Evolutionary conservation across 2,797 vertebrate species (phyloP), one percentile per base, ranked within the genome.

Genomic region (Sphenodon punctatus): DNA sequence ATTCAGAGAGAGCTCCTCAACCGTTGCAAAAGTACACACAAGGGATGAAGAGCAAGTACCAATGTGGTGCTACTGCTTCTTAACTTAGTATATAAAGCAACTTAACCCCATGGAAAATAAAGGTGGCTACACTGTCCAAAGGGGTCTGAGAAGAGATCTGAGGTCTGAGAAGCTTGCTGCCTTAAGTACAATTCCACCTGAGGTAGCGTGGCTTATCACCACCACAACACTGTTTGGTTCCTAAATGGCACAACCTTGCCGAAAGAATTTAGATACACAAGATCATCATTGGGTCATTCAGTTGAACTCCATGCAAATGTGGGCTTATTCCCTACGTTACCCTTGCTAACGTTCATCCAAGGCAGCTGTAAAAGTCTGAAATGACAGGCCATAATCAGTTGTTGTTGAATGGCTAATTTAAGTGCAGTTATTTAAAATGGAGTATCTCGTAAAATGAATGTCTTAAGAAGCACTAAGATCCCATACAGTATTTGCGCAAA

Each of bases 351-450:
- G 10, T 75, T 74, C 81, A 67, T 80, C 66, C 46, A 82, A 46
- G 41, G 39, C n/a, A 38, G 25, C 20, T 85, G 78, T 87, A 66
- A 87, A 86, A 78, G 68, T 22, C 36, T 73, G 7, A 73, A 80
- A n/a, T 64, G 32, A 67, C 6, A 71, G 8, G 41, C 58, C 60
- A 8, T 43, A 56, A 61, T 61, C 43, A 71, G 25, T 67, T 78
- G 65, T 75, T 78, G 70, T 23, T 72, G 45, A n/a, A 88, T 41
- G 75, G 87, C 67, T 39, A 67, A 71, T 59, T 80, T 3, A 5
- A 66, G 34, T 41, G 34, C 61, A 53, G 34, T 67, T 34, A 49
- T 60, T 71, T 60, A 82, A 71, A 73, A 81, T 16, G n/a, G n/a
- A 5, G 1, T 41, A 65, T 80, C 79, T 82, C 65, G 78, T 46